Evolutionary conservation across 2,797 vertebrate genomes (phyloP).

Genomic region (Coluber constrictor): DNA sequence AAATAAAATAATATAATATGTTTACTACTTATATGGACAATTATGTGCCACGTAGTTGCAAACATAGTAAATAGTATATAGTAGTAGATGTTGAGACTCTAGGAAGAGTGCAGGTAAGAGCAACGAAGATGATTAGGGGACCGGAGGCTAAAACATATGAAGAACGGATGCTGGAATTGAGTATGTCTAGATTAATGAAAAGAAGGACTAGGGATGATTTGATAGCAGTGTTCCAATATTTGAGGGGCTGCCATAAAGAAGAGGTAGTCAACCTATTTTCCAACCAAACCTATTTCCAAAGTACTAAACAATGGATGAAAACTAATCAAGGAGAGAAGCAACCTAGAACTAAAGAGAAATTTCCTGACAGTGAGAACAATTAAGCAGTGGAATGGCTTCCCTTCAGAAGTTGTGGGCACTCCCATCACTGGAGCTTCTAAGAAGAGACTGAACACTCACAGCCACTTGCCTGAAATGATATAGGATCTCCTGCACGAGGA

Average conservation of each 20-base stretch:
- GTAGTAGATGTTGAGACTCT: not conserved
- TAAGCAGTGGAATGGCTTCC: too few relatives aligned
- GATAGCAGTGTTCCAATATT: not conserved
- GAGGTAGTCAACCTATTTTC: too few relatives aligned
- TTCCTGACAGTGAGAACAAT: too few relatives aligned
- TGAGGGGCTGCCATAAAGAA: not conserved
- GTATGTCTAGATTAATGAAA: not conserved
- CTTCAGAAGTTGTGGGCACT: too few relatives aligned
- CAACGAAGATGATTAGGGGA: not conserved
- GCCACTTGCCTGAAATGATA: too few relatives aligned
- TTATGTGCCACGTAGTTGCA: not conserved
- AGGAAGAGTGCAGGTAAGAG: not conserved
- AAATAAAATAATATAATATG: slow-evolving; percentile 18
- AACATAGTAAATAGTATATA: not conserved
- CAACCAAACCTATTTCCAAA: too few relatives aligned
- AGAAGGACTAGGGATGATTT: not conserved
- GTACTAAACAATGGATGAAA: too few relatives aligned
- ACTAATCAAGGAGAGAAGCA: too few relatives aligned
- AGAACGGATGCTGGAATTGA: not conserved
- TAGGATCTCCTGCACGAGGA: too few relatives aligned
- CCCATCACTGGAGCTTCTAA: too few relatives aligned
- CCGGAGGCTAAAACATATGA: not conserved
- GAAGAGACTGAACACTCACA: too few relatives aligned
- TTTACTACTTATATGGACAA: not conserved
- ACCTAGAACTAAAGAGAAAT: too few relatives aligned